phyloP scores from a whole-genome alignment of 2,113 vertebrate genomes.

The Gambusia holbrooki region DNA sequence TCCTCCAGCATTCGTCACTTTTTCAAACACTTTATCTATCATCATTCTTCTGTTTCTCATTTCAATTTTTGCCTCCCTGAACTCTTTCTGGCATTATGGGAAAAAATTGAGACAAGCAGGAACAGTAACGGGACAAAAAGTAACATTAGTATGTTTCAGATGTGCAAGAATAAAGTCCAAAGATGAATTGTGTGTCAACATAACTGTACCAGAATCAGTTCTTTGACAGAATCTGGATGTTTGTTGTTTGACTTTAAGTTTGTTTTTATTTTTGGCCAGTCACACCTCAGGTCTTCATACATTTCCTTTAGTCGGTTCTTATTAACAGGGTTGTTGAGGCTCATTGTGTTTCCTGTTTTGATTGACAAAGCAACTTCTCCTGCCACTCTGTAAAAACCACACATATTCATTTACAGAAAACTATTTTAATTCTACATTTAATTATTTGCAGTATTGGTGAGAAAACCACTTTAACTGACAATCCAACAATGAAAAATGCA shows the following conservation, averaged over 20 bases:
- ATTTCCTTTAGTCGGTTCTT: neutral
- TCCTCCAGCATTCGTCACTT: accelerated
- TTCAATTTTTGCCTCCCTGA: neutral
- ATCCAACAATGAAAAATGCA: neutral
- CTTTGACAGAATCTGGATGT: neutral
- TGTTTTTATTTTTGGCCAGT: neutral
- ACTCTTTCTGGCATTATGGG: neutral
- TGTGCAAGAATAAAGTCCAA: neutral
- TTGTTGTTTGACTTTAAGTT: neutral
- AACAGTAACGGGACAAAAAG: too few relatives aligned
- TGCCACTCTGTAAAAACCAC: neutral
- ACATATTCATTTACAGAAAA: neutral
- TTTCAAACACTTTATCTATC: neutral
- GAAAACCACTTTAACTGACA: neutral
- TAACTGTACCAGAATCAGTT: neutral
- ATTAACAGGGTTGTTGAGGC: slow-evolving; percentile 2
- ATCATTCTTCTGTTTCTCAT: neutral
- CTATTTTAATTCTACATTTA: neutral
- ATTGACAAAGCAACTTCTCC: neutral
- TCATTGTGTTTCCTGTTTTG: neutral
- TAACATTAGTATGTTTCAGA: too few relatives aligned
- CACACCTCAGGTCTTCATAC: neutral
- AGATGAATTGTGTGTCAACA: neutral
- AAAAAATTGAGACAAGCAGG: neutral
- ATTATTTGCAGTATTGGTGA: neutral